Base-by-base conservation (phyloP, 2,888 invertebrate genomes). In the Rhamnusium bicolor region DNA sequence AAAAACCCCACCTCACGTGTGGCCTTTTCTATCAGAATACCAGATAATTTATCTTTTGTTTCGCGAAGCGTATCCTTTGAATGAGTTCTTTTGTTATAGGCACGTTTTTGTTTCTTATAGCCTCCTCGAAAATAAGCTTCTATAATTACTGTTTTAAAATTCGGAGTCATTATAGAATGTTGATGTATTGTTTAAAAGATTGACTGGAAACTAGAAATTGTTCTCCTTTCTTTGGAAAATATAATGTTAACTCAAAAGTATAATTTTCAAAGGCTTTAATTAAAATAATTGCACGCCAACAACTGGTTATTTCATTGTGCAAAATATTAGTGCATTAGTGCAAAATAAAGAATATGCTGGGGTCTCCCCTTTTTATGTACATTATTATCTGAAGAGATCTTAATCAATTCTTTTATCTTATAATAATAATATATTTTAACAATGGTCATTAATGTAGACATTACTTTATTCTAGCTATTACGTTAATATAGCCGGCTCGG, bases 31-130 rank as follows among this genome's bases (percentile, higher is more conserved):
- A 78, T 81, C 79, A 77, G 75, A 79, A 78, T 75, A 78, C 80
- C 77, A 78, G 82, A 84, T 85, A 84, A 85, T 85, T 85, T 85
- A 85, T 85, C 84, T 84, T 84, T 84, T 84, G 84, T 84, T 84
- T 73, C 69, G 66, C 54, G 29, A 29, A 66, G 72, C 72, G 72
- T 71, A 69, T 69, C 67, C 58, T 16, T 54, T 66, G 68, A 65
- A 70, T 46, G 71, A 61, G 71, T 75, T 77, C 75, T 74, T 75
- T 77, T 77, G 77, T 77, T 75, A 54, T 62, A 49, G 61, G 69
- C 77, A 73, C 72, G 75, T 77, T 77, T 77, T 84, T 85, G 80
- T 80, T 83, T 78, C 80, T 81, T 73, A n/a, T n/a, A 71, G 79
- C 74, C 74, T 75, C 73, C 79, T 78, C 72, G 72, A 72, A 75